These are phyloP conservation scores for Chauna torquata DNA, from an alignment of 2,113 vertebrate species.

Conservation along the genomic window DNA sequence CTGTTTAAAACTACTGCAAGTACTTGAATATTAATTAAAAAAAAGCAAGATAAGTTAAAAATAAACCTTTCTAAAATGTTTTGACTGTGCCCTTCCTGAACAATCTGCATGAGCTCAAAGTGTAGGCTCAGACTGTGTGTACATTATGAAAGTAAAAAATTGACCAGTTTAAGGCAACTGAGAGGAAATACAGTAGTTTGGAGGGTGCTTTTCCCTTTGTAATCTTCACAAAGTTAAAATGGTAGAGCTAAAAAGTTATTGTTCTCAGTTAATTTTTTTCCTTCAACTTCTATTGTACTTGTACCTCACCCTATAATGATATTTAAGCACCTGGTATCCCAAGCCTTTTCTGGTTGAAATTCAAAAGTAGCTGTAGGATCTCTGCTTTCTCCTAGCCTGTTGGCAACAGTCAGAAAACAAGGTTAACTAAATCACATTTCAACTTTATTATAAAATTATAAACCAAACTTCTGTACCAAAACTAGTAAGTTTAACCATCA, in stretches of 20 bases:
- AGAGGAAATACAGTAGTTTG: too few relatives aligned
- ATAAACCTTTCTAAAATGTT: background rate
- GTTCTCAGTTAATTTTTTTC: background rate
- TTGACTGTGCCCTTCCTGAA: background rate
- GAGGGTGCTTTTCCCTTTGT: background rate
- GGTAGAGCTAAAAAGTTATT: background rate
- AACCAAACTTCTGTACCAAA: conserved; percentile 78
- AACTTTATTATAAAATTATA: conserved; percentile 86
- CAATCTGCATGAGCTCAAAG: background rate
- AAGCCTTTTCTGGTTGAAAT: background rate
- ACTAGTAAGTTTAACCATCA: conserved; percentile 44
- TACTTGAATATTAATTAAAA: background rate
- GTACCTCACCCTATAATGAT: fast-evolving
- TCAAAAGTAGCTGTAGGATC: background rate
- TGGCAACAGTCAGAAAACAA: background rate
- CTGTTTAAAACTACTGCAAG: background rate
- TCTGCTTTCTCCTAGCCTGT: background rate
- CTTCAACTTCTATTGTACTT: background rate
- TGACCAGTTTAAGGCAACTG: too few relatives aligned
- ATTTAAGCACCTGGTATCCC: background rate
- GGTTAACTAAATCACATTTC: conserved; percentile 43
- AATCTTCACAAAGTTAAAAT: background rate
- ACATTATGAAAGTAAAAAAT: background rate
- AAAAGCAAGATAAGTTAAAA: background rate
- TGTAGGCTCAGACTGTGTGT: fast-evolving